Base-by-base conservation (phyloP, 30 jellyfish, hydroid and myxozoan species). In the Hydractinia echinata region DNA sequence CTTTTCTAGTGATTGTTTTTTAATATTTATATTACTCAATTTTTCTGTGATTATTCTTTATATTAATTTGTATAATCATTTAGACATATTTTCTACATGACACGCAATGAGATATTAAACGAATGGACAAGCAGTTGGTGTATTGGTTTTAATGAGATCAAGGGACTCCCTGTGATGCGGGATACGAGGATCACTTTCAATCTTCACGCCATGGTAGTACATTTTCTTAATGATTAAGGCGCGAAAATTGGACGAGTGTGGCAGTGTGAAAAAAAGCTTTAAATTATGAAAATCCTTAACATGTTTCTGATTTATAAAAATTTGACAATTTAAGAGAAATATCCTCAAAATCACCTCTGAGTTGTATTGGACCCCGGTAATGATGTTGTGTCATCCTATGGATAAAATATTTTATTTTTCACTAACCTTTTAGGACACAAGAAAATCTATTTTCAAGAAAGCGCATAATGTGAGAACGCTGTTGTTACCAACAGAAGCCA, bases 41-140 rank as follows among this genome's bases (percentile, higher is more conserved):
- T 13, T 58, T 2, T 58, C 50, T 68, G 79, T 68, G 52, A 11
- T 68, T 68, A 14, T 68, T 68, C 19, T 13, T 58, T 58, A 13
- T 16, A 16, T 16, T 58, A 13, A 58, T 77, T 56, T 77, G 44
- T 79, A 5, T 67, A 18, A 14, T 81, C 50, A 71, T 81, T 9
- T 55, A 93, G 99, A 79, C 76, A 85, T 64, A 67, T 93, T 14
- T 54, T 93, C 60, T 74, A 79, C 53, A 90, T 87, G 14, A 84
- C 80, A 7, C 92, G 90, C 51, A 84, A 86, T 10, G 99, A 93
- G 68, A 53, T 93, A 15, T 61, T 93, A 73, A 76, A 80, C 53
- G 99, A 93, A 60, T 93, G 96, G 96, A 95, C 76, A 54, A 44
- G 87, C 78, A 78, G 73, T 20, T 93, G 99, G 99, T 72, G 50